Evolutionary conservation across 2,113 vertebrate species (phyloP).

Genomic region (Telmatochromis sp.): DNA sequence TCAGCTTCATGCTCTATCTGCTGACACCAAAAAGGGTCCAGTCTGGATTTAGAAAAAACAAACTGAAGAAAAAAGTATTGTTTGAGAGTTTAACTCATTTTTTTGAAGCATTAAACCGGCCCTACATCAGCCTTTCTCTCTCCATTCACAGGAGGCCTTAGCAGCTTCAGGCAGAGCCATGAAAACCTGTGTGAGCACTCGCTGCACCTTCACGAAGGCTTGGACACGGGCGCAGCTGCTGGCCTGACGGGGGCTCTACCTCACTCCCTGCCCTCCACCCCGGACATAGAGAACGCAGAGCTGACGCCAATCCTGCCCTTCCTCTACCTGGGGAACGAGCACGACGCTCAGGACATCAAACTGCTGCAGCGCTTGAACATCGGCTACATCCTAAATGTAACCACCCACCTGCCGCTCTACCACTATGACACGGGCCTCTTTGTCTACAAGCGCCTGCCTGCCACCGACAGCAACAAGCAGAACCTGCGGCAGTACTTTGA

Average conservation of each 20-base stretch:
- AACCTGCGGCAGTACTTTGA: conserved; percentile 99
- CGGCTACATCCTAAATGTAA: conserved; percentile 91
- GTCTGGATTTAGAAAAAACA: neutral
- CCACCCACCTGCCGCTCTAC: conserved; percentile 94
- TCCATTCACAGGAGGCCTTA: conserved; percentile 83
- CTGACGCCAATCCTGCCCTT: conserved; percentile 94
- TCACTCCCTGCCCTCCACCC: conserved; percentile 88
- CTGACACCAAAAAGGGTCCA: neutral
- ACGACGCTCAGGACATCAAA: conserved; percentile 88
- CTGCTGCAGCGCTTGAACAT: conserved; percentile 89
- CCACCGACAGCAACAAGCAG: conserved; percentile 99
- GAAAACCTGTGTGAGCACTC: conserved; percentile 96
- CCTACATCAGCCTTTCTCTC: neutral
- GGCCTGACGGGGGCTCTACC: conserved; percentile 80
- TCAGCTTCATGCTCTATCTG: neutral
- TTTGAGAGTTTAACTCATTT: neutral
- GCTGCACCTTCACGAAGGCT: conserved; percentile 87
- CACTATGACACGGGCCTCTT: conserved; percentile 90
- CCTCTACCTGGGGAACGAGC: conserved; percentile 93
- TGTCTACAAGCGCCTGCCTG: conserved; percentile 92
- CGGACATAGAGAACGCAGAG: conserved; percentile 95
- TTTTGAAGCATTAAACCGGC: neutral
- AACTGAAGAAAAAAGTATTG: neutral
- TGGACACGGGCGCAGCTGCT: conserved; percentile 74
- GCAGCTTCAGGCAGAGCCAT: conserved; percentile 88